Evolutionary conservation across 2,113 vertebrate genomes (phyloP), one percentile per base, ranked within the genome.

Genomic region (Halcyon malimbica): DNA sequence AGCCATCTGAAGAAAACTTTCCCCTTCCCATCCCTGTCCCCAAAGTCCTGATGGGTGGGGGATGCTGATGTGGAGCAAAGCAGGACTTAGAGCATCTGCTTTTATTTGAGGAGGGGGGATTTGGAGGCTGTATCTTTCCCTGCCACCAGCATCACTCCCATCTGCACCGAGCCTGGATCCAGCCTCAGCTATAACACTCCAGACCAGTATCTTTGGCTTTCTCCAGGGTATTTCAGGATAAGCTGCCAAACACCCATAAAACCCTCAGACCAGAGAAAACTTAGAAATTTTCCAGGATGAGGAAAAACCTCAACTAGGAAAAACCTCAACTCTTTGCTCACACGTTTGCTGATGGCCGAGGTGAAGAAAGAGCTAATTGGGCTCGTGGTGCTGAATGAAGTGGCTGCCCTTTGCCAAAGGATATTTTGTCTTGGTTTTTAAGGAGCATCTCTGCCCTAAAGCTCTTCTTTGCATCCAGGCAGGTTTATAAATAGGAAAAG

Each of bases 301-400:
- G 41, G 16, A 19, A 39, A 83, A 89, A 65, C 5, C 28, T 39
- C 39, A 17, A n/a, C 83, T 69, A 26, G 41, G 16, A 19, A 39
- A 83, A 89, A 65, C 5, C 28, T 39, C 39, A 17, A n/a, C 83
- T 69, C 35, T 89, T 85, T 53, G 8, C 46, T 77, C 31, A 16
- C 20, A 6, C 1, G 0, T 59, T 59, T 23, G 16, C 56, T 70
- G 2, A 0, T 1, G 1, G n/a, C 59, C 28, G 28, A 77, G 56
- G 25, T 7, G 8, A 35, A 53, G 75, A 39, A n/a, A 13, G 9
- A 37, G 51, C 19, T 24, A n/a, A 48, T 4, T 18, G 28, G 16
- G 26, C 54, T 3, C 2, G 35, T 60, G 82, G 62, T 10, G 2
- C 25, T 0, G 0, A 24, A 1, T 33, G 63, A 28, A 93, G 51